Base-by-base conservation (phyloP, 2,888 invertebrate genomes). In the Stenurella melanura region DNA sequence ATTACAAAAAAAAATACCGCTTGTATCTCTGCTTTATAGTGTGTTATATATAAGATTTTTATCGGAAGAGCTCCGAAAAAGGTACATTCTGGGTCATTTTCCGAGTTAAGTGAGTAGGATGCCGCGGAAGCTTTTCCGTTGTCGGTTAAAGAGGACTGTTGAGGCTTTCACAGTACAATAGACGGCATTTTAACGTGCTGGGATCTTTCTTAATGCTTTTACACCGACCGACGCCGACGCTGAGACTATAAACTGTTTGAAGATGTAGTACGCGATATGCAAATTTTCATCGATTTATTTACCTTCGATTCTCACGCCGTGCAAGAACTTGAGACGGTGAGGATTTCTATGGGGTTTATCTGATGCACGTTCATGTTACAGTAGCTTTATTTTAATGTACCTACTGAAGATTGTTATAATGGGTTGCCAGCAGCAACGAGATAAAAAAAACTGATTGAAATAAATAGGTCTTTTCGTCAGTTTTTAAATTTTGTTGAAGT, bases 131-230 rank as follows among this genome's bases (percentile, higher is more conserved):
- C 71, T 75, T 77, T 77, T 77, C 77, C 69, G 73, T 54, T 64
- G 70, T 15, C 60, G 70, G 58, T 60, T 70, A 70, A 64, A 69
- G 57, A 71, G 73, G 63, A 70, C 56, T 64, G 70, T 57, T 21
- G 69, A 54, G 70, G 77, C 74, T 60, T 74, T 66, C 67, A 57
- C 38, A 30, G 57, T 63, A 77, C 74, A 77, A 77, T 71, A 70
- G 71, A 63, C 54, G 74, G 76, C 75, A 68, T 76, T 76, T 73
- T 73, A 67, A 66, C 72, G 68, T 68, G 34, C 57, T 56, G 38
- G 68, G 34, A 73, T 76, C 63, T 68, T 42, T 63, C 60, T 69
- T 76, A 56, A 63, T 67, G 69, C 68, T 76, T 73, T 76, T 66
- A 63, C 58, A 57, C 69, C 42, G 64, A 38, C 69, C 42, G 64